Evolutionary conservation across 2,888 invertebrate genomes (phyloP).

Genomic region (Dioctria linearis): DNA sequence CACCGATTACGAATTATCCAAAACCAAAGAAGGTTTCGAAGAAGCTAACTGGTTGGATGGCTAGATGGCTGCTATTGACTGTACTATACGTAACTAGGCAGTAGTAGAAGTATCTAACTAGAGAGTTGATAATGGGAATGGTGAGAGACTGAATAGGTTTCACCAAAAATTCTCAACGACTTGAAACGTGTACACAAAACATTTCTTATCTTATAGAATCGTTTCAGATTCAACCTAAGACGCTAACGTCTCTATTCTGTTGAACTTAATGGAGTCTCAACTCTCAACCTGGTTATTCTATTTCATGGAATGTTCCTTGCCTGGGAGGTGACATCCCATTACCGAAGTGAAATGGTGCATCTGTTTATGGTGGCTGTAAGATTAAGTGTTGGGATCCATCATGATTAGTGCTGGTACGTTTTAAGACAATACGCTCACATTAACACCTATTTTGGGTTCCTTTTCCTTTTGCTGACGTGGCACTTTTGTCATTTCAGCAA

Average conservation of each 20-base stretch:
- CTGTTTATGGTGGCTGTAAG: slow-evolving; percentile 43
- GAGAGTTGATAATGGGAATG: too few relatives aligned
- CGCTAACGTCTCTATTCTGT: slow-evolving; percentile 40
- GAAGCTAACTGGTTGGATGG: neutral
- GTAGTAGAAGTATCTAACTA: too few relatives aligned
- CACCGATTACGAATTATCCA: neutral
- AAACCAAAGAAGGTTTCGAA: neutral
- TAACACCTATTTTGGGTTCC: slow-evolving; percentile 30
- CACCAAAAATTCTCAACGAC: slow-evolving; percentile 8
- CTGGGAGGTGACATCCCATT: slow-evolving; percentile 7
- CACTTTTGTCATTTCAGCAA: too few relatives aligned
- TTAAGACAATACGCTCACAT: slow-evolving; percentile 44
- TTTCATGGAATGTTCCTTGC: slow-evolving; percentile 4
- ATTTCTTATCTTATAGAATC: slow-evolving; percentile 46
- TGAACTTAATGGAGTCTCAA: slow-evolving; percentile 36
- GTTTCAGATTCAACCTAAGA: slow-evolving; percentile 42
- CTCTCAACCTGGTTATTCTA: slow-evolving; percentile 40
- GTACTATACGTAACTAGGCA: neutral
- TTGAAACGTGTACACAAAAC: slow-evolving; percentile 50
- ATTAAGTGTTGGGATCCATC: slow-evolving; percentile 39
- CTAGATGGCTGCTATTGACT: neutral
- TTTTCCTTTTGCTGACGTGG: too few relatives aligned
- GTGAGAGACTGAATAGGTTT: neutral
- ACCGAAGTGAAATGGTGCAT: slow-evolving; percentile 38
- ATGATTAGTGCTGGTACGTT: slow-evolving; percentile 34